Base-by-base conservation (phyloP, 1,140 invertebrate species). In the Anoplophora glabripennis region DNA sequence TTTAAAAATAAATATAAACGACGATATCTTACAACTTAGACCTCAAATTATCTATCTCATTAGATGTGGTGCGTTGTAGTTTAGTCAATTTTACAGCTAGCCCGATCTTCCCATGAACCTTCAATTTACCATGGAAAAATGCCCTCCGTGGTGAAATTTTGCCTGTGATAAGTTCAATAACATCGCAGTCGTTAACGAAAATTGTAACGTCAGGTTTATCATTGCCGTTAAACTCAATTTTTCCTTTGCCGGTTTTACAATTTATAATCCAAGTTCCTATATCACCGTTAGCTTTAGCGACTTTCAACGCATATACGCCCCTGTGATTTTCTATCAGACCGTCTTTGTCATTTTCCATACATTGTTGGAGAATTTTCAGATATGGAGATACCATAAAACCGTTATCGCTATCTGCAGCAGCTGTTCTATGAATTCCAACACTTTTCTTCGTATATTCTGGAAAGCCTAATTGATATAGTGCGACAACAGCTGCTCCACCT, bases 111-210 rank as follows among this genome's bases (percentile, higher is more conserved):
- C 96, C 96, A 75, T 94, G 89, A 49, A 96, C 88, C 78, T 96
- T 96, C 12, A 98, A 84, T 76, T 97, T 97, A 15, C 94, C 95
- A 79, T 97, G 93, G 84, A 98, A 97, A 76, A 98, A 99, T 7
- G 96, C 96, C 78, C 96, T 94, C 73, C 97, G 94, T 1, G 94
- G 92, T 74, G 96, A 93, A 35, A 97, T 77, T 77, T 94, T 93
- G 12, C 94, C 94, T 1, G 86, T 85, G 67, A 97, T 88, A 57
- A 97, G 81, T 65, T 94, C 90, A 0, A 87, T 78, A 0, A 97
- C 83, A 75, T 97, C 93, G 3, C 84, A 84, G 72, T 96, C 94
- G 68, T 84, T 89, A 61, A 96, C 88, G 1, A 85, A 90, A 61
- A 96, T 93, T 1, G 87, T 94, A 10, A 95, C 93, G 68, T 96